Base-by-base conservation (phyloP, 2,113 vertebrate species). In the Protobothrops mucrosquamatus region DNA sequence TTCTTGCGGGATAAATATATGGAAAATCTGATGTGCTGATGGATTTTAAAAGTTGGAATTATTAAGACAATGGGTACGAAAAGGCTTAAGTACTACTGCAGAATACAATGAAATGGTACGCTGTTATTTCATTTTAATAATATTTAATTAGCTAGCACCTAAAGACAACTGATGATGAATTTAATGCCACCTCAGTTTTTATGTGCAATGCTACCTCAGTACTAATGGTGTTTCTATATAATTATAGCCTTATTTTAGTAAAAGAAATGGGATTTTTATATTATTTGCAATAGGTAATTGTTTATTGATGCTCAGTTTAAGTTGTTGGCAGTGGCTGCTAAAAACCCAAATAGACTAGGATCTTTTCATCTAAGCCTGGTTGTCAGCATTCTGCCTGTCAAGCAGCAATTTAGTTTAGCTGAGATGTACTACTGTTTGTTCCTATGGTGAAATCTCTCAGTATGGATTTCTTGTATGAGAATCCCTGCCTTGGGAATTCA, bases 401-500 rank as follows among this genome's bases (percentile, higher is more conserved):
- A 87, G 46, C 39, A 0, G 0, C 52, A 69, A 74, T 94, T 94
- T 43, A n/a, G 81, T 89, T 93, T 46, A 4, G 74, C 94, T 81
- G 85, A 94, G 94, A 95, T 92, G 88, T 93, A 93, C 85, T 93
- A 93, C 94, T 95, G 81, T 94, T 89, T 92, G 93, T 92, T 96
- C 95, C 94, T 92, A 85, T 94, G 94, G 94, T 92, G 93, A 95
- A 97, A 95, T 87, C 46, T 94, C 94, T 94, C 93, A 85, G 85
- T 56, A 92, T 92, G 92, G 94, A 94, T 93, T 95, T 96, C 95
- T 95, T 91, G 39, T 57, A 86, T 93, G 94, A 95, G 94, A 95
- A 95, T 91, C 90, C 23, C 69, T 93, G 91, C 92, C 92, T 95
- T 93, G 95, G 96, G 96, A 96, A 95, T 97, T 95, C 91, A 29